Conservation (phyloP, 1,140 invertebrate species). For the Oedothorax gibbosus region DNA sequence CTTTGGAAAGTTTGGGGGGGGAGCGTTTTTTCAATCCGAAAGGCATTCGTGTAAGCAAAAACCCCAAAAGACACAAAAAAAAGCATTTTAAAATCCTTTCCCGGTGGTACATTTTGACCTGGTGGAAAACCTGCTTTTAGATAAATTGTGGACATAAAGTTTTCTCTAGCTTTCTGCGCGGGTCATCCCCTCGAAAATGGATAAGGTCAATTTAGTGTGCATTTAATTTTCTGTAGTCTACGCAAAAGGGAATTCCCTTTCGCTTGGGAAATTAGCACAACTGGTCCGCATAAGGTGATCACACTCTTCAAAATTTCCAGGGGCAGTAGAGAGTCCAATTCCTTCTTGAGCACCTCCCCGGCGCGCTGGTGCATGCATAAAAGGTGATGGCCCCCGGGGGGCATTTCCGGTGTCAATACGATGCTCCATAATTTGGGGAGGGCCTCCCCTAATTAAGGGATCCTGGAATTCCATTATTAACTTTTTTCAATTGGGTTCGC, state of each 20-base stretch:
- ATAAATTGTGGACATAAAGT: neutral
- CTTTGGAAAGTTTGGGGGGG: conserved; percentile 67
- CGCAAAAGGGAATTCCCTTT: conserved; percentile 68
- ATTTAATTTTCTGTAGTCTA: conserved; percentile 72
- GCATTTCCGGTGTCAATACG: neutral
- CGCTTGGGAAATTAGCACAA: conserved; percentile 70
- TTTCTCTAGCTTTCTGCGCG: neutral
- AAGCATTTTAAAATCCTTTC: neutral
- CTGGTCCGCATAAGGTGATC: conserved; percentile 68
- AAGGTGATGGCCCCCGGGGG: neutral
- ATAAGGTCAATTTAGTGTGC: conserved; percentile 68
- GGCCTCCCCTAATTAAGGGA: neutral
- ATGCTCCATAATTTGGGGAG: neutral
- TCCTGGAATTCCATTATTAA: neutral
- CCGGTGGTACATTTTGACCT: conserved; percentile 53
- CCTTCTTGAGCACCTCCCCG: neutral
- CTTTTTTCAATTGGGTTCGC: too few species aligned
- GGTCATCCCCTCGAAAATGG: conserved; percentile 71
- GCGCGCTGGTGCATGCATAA: neutral
- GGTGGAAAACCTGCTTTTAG: conserved; percentile 69
- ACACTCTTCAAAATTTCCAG: conserved; percentile 66
- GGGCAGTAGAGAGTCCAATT: conserved; percentile 64
- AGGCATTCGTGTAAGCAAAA: conserved; percentile 66
- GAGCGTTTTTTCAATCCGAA: conserved; percentile 68
- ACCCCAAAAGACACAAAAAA: conserved; percentile 65